A percentile compares a stretch with the other conserved stretches of the same genome.
phyloP scores from a whole-genome alignment of 2,113 vertebrate genomes.

The Cyphomyrus discorhynchus region DNA sequence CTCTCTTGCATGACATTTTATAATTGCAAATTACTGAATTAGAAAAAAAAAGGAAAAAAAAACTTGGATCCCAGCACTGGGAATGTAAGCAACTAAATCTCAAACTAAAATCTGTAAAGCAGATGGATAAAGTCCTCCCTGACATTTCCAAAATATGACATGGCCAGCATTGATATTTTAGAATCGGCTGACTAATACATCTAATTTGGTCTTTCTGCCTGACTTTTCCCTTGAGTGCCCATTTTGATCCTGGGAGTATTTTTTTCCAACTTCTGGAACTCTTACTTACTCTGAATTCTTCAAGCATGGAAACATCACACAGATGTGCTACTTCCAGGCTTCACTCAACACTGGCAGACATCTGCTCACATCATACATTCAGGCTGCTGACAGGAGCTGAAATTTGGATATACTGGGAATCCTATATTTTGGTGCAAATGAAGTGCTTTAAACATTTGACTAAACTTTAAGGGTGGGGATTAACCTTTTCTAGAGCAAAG shows the following conservation, averaged over 20 bases:
- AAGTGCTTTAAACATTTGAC: background rate
- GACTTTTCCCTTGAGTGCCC: background rate
- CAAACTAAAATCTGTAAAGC: background rate
- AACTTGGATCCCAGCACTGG: background rate
- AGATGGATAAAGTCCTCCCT: background rate
- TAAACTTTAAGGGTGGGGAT: background rate
- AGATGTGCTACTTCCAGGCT: background rate
- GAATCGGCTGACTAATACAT: background rate
- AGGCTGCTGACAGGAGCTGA: background rate
- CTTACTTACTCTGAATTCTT: background rate
- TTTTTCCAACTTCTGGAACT: background rate
- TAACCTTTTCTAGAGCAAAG: background rate
- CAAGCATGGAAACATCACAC: background rate
- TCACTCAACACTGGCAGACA: background rate
- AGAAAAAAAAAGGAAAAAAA: background rate
- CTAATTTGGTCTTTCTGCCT: background rate
- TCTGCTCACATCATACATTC: background rate
- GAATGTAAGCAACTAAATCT: background rate
- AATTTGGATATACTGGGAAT: background rate
- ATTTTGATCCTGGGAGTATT: background rate
- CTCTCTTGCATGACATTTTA: background rate
- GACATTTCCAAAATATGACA: background rate
- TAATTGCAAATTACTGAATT: background rate
- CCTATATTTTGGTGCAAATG: background rate
- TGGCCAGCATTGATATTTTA: background rate